Evolutionary conservation across 2,797 vertebrate genomes (phyloP).

Genomic region (Triplophysa bombifrons): DNA sequence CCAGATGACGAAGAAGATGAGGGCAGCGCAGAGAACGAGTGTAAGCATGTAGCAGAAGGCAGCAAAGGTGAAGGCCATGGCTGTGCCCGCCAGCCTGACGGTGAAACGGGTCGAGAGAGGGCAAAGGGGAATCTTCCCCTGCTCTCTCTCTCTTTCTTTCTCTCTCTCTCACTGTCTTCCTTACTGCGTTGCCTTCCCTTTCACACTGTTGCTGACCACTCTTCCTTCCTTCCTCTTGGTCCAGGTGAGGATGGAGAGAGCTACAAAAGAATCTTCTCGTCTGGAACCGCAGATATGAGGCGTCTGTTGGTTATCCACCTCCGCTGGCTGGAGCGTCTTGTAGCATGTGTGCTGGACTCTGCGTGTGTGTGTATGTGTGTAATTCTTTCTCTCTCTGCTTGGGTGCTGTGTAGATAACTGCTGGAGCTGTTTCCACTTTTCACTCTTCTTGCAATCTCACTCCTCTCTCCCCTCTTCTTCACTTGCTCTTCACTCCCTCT

Average conservation of each 20-base stretch:
- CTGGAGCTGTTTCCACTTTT: constrained; percentile 36
- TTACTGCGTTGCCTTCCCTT: background rate
- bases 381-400: constrained; percentile 16
- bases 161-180: constrained; percentile 37
- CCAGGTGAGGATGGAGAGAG: constrained; percentile 26
- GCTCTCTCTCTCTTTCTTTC: constrained; percentile 56
- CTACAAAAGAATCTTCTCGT: constrained; percentile 25
- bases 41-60: constrained; percentile 88
- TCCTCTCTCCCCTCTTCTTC: constrained; percentile 16
- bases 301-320: constrained; percentile 21
- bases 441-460: constrained; percentile 20
- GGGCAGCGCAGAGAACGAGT: constrained; percentile 83
- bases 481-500: constrained; percentile 31
- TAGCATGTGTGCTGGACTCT: constrained; percentile 18
- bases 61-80: constrained; percentile 85
- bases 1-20: constrained; percentile 95
- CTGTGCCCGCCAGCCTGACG: constrained; percentile 81
- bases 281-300: constrained; percentile 24
- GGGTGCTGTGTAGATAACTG: constrained; percentile 34
- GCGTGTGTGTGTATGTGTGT: background rate
- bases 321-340: constrained; percentile 32
- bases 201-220: constrained; percentile 18
- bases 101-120: constrained; percentile 78
- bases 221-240: constrained; percentile 37
- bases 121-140: constrained; percentile 70